Evolutionary conservation across 2,113 vertebrate species (phyloP), one percentile per base, ranked within the genome.

Genomic region (human): DNA sequence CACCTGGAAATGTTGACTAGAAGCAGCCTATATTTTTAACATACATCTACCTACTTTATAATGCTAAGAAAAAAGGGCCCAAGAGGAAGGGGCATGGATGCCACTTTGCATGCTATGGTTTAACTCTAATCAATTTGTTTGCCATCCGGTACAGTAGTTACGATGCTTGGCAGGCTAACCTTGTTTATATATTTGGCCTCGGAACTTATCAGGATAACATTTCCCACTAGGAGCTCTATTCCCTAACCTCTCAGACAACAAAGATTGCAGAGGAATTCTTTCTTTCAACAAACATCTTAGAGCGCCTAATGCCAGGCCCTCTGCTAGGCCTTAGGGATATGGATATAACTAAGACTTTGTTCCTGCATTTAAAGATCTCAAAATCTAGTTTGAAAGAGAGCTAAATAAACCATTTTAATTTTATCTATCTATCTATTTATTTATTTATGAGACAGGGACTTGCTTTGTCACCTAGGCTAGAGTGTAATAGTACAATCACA

Each of bases 151-250:
- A 32, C 5, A 22, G 16, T 66, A 70, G 61, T 78, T 86, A 64
- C 3, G 70, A 79, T 70, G 55, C 23, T 61, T 86, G 52, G 16
- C 12, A 75, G 75, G 55, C 48, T 80, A 61, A 48, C 17, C 32
- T 96, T 83, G 61, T 90, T 95, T 94, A 12, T 94, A 18, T 57
- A 84, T 83, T 83, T 87, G 80, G 93, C 75, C 45, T 84, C n/a
- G 75, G 40, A 75, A 45, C 35, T 95, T 86, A 80, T 57, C 55
- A 82, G 32, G 32, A 52, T 64, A 97, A 35, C 6, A 87, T 70
- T 79, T 70, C 32, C 87, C 25, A 48, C 48, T 72, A 78, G 35
- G 12, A 89, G 20, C n/a, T 89, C 30, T 93, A 43, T 76, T 88
- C n/a, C 30, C 8, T 85, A 38, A 92, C 38, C 22, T 83, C 32